A percentile compares a stretch with the other conserved stretches of the same genome.
phyloP scores from a whole-genome alignment of 2,113 vertebrate genomes.

The Ursus arctos region DNA sequence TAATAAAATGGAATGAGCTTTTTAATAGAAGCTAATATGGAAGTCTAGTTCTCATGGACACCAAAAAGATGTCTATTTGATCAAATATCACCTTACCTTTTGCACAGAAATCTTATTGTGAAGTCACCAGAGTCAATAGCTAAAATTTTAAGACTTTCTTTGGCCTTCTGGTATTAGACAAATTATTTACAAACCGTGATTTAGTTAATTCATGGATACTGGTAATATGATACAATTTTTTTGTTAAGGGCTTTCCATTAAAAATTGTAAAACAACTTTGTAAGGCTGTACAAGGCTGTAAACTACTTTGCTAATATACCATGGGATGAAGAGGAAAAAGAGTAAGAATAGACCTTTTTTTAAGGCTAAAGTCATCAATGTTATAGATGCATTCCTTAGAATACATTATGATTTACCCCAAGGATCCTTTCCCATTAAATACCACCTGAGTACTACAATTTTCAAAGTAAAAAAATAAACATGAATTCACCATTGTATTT shows the following conservation, averaged over 20 bases:
- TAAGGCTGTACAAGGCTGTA: slow-evolving; percentile 80
- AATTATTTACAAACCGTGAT: slow-evolving; percentile 83
- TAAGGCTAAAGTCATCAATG: slow-evolving; percentile 85
- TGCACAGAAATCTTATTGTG: slow-evolving; percentile 86
- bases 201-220: slow-evolving; percentile 80
- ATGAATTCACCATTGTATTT: slow-evolving; percentile 83
- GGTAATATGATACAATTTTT: slow-evolving; percentile 81
- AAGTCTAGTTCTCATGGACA: slow-evolving; percentile 81
- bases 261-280: slow-evolving; percentile 73
- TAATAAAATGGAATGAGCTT: slow-evolving; percentile 82
- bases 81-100: slow-evolving; percentile 88
- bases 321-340: slow-evolving; percentile 80
- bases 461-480: slow-evolving; percentile 82
- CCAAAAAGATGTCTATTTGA: slow-evolving; percentile 80
- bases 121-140: slow-evolving; percentile 86
- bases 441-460: slow-evolving; percentile 77
- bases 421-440: slow-evolving; percentile 85
- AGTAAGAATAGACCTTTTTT: slow-evolving; percentile 82
- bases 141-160: slow-evolving; percentile 86
- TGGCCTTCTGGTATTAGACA: slow-evolving; percentile 85
- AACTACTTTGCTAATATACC: slow-evolving; percentile 80
- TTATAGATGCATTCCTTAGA: slow-evolving; percentile 83
- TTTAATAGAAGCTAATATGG: slow-evolving; percentile 79
- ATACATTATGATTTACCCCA: slow-evolving; percentile 83
- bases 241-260: slow-evolving; percentile 79